Conservation (phyloP, 2,888 invertebrate genomes). For the Stenurella melanura region DNA sequence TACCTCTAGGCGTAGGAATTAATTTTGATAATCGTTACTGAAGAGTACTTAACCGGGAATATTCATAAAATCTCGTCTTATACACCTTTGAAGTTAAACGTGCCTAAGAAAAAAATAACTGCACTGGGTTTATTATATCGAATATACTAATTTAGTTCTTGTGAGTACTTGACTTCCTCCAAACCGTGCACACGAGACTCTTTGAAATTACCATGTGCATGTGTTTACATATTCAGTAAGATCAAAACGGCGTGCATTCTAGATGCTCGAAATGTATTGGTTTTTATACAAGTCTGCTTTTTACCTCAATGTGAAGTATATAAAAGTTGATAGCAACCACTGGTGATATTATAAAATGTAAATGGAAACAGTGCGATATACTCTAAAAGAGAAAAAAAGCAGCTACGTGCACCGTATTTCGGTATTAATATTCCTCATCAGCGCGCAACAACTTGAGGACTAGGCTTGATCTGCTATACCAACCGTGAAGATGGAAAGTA, state of each 20-base stretch:
- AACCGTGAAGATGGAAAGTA: too few species aligned
- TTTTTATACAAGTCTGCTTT: background rate
- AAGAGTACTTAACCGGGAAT: background rate
- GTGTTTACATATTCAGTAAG: background rate
- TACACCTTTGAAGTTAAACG: background rate
- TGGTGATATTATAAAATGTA: too few species aligned
- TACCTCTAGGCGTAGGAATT: background rate
- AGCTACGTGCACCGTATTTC: too few species aligned
- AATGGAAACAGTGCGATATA: too few species aligned
- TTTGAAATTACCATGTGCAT: slow-evolving; percentile 3
- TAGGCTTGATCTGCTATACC: too few species aligned
- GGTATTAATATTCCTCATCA: too few species aligned
- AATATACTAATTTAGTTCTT: background rate
- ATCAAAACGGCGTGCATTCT: background rate
- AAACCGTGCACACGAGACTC: background rate
- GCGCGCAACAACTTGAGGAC: too few species aligned
- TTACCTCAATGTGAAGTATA: too few species aligned
- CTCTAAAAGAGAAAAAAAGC: too few species aligned
- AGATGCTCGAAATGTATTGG: background rate
- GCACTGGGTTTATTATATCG: background rate
- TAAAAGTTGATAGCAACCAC: too few species aligned
- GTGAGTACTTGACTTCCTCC: background rate
- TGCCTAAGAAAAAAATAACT: background rate
- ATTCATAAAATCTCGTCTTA: background rate
- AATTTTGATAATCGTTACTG: background rate